These are phyloP conservation scores for Vicugna pacos DNA, from an alignment of 2,113 vertebrate species.

Conservation along the genomic window DNA sequence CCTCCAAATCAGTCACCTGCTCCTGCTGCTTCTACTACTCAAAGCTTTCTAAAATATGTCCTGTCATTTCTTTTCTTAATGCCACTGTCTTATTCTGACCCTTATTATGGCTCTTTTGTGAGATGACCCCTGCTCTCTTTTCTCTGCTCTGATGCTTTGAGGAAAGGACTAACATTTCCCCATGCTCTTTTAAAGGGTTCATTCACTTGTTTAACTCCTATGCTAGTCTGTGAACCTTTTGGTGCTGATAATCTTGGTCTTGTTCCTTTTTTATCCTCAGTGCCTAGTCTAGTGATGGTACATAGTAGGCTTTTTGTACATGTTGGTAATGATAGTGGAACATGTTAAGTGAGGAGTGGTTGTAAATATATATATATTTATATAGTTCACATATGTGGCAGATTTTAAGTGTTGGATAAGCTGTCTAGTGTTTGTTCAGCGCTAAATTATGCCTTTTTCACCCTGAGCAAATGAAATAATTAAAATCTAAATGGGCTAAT, in stretches of 20 bases:
- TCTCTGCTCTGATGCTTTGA: constrained; percentile 9
- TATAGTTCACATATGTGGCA: neutral
- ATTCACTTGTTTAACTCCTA: neutral
- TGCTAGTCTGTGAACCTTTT: neutral
- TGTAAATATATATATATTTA: neutral
- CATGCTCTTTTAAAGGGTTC: neutral
- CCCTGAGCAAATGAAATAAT: neutral
- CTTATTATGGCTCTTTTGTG: neutral
- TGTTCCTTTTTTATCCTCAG: neutral
- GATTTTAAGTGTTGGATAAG: constrained; percentile 5
- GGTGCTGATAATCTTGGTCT: neutral
- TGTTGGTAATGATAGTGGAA: constrained; percentile 17
- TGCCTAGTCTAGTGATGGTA: neutral
- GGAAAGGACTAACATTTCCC: neutral
- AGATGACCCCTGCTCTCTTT: neutral
- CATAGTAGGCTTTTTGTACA: neutral
- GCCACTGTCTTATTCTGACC: neutral
- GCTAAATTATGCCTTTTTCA: neutral
- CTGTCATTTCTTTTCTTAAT: constrained; percentile 32
- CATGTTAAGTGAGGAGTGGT: constrained; percentile 8
- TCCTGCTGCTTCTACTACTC: neutral
- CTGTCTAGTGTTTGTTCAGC: neutral
- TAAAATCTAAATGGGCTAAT: constrained; percentile 59
- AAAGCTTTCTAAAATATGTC: neutral
- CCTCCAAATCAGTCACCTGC: neutral